Evolutionary conservation across 2,113 vertebrate genomes (phyloP), one percentile per base, ranked within the genome.

Genomic region (Castor canadensis): DNA sequence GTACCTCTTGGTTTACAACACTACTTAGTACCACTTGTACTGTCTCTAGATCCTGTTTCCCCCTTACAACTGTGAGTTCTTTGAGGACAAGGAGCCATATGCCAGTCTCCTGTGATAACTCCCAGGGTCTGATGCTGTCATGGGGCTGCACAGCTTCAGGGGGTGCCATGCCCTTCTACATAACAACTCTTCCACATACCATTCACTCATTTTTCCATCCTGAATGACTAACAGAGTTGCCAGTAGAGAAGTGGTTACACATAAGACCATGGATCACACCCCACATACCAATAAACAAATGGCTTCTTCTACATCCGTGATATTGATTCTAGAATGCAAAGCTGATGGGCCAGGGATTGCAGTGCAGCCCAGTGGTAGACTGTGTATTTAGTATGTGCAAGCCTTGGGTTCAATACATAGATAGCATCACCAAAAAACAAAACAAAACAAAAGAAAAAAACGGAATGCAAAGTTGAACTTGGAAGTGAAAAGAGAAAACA

Each of bases 401-500:
- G 84, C 8, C 9, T n/a, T 52, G 45, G n/a, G 67, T 43, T 81
- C 66, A 81, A 71, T 11, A 72, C 15, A 15, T 11, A 88, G 28
- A 15, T 11, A 88, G 28, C 16, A 72, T 20, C 47, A 71, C 6
- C 10, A 62, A 81, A 49, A 19, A 52, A 58, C 10, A 86, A 56
- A 38, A 43, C 6, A 58, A 60, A 35, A 47, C 35, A 77, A 20
- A 77, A 40, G 30, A 26, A 40, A 49, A 58, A 45, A 45, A 43
- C 26, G n/a, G 81, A 90, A 91, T 83, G 7, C 30, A 88, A 87
- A 89, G 73, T n/a, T 90, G 64, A 95, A 92, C 28, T 56, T 87
- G 40, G 54, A 95, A 87, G 86, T 81, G n/a, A 89, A 49, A 81
- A 79, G 40, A 95, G 76, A 79, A 91, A 92, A 95, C 45, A 85